These are phyloP conservation scores for Eira barbara DNA, from an alignment of 2,113 vertebrate genomes.

Conservation along the genomic window DNA sequence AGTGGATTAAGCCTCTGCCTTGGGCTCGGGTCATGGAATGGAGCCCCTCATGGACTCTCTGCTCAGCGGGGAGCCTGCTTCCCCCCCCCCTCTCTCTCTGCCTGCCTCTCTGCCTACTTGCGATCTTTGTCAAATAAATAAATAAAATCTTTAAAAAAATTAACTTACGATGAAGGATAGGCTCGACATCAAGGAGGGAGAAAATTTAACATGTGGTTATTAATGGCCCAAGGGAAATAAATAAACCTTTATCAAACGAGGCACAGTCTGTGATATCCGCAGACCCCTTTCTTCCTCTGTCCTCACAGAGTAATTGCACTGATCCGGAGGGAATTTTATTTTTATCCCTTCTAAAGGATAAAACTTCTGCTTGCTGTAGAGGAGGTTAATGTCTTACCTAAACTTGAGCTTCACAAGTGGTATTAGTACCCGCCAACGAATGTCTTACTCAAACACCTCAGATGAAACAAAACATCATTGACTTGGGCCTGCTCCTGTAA, in stretches of 20 bases:
- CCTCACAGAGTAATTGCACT: neutral
- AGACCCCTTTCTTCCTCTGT: neutral
- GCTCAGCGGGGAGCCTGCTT: too few relatives aligned
- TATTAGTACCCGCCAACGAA: neutral
- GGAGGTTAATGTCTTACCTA: neutral
- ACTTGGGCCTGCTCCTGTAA: neutral
- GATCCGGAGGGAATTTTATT: constrained; percentile 6
- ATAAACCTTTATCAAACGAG: neutral
- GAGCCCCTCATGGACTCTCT: too few relatives aligned
- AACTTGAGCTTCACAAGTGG: neutral
- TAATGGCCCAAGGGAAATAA: constrained; percentile 34
- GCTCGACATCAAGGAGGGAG: neutral
- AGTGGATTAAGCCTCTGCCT: too few relatives aligned
- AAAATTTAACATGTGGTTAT: neutral
- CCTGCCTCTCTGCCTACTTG: too few relatives aligned
- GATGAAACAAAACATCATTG: constrained; percentile 39
- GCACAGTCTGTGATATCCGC: neutral
- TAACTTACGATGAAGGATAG: neutral
- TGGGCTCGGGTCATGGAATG: too few relatives aligned
- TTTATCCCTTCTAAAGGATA: constrained; percentile 5
- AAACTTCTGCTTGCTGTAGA: constrained; percentile 14
- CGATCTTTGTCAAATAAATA: too few relatives aligned
- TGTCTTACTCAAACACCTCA: constrained; percentile 32
- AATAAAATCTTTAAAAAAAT: neutral
- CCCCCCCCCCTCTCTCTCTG: too few relatives aligned